A percentile compares a stretch with the other conserved stretches of the same genome.
Conservation (phyloP, 2,113 vertebrate species). For the Hydrochoerus hydrochaeris region DNA sequence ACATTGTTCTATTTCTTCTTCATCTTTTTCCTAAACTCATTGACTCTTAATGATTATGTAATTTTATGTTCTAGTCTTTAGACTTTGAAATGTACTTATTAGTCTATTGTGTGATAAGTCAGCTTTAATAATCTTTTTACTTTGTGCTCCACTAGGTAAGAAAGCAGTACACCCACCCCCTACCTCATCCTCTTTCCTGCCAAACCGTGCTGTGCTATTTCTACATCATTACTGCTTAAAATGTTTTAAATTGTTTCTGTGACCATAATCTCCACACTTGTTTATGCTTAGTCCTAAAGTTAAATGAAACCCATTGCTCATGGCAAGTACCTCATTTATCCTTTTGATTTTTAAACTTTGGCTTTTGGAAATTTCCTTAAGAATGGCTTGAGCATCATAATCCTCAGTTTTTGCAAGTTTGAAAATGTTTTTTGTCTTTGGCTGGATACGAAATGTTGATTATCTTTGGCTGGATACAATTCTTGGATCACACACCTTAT, state of each 20-base stretch:
- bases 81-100: slow-evolving; percentile 36
- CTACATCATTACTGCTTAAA: slow-evolving; percentile 20
- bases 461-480: not conserved
- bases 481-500: not conserved
- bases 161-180: not conserved
- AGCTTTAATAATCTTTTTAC: not conserved
- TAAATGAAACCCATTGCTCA: not conserved
- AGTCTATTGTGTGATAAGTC: not conserved
- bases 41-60: not conserved
- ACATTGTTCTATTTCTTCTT: not conserved
- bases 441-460: not conserved
- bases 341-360: slow-evolving; percentile 19
- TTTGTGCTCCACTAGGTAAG: slow-evolving; percentile 5
- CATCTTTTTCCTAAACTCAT: not conserved
- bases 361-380: not conserved
- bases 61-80: slow-evolving; percentile 18
- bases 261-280: not conserved
- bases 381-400: not conserved
- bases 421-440: slow-evolving; percentile 3
- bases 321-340: not conserved
- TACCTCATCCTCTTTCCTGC: not conserved
- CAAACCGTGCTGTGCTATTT: not conserved
- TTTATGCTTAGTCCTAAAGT: slow-evolving; percentile 1
- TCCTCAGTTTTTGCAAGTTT: not conserved
- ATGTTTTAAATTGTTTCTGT: slow-evolving; percentile 29